Conservation (phyloP, 2,888 invertebrate genomes). For the Ligdia adustata region DNA sequence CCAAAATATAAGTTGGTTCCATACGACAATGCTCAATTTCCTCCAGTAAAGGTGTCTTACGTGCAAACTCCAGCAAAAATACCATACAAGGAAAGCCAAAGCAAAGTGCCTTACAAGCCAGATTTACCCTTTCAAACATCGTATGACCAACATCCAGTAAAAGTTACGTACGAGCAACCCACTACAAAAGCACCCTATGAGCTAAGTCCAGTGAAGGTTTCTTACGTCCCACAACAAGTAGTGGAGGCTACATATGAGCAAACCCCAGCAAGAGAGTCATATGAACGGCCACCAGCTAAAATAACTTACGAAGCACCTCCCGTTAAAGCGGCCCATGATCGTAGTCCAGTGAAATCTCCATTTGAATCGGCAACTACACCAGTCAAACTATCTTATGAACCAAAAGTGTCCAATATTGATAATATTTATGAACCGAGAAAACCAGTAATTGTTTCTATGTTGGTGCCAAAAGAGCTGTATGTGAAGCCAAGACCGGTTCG, state of each 20-base stretch:
- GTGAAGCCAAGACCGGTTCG: constrained; percentile 61
- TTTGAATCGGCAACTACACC: constrained; percentile 9
- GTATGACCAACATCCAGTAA: constrained; percentile 17
- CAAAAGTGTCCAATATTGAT: constrained; percentile 37
- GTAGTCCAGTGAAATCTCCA: constrained; percentile 1
- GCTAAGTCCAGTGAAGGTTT: constrained; percentile 5
- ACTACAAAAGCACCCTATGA: constrained; percentile 2
- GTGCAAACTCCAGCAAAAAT: constrained; percentile 8
- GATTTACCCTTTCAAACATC: constrained; percentile 6
- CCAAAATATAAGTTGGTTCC: constrained; percentile 77
- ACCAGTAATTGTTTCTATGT: constrained; percentile 50
- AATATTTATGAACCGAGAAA: constrained; percentile 53
- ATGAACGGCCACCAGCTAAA: constrained; percentile 9
- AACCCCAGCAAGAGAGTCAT: constrained; percentile 16
- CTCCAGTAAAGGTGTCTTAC: constrained; percentile 54
- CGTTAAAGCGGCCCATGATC: constrained; percentile 14
- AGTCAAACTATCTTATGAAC: constrained; percentile 14
- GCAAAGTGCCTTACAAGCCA: constrained; percentile 8
- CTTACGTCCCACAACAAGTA: constrained; percentile 15
- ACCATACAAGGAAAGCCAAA: constrained; percentile 11
- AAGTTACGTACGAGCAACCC: constrained; percentile 15
- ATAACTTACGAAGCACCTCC: constrained; percentile 16
- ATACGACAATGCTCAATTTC: constrained; percentile 68
- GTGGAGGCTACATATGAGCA: constrained; percentile 12
- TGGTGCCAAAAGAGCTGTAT: constrained; percentile 60